Evolutionary conservation across 1,140 invertebrate species (phyloP).

Genomic region (Hirudo medicinalis): DNA sequence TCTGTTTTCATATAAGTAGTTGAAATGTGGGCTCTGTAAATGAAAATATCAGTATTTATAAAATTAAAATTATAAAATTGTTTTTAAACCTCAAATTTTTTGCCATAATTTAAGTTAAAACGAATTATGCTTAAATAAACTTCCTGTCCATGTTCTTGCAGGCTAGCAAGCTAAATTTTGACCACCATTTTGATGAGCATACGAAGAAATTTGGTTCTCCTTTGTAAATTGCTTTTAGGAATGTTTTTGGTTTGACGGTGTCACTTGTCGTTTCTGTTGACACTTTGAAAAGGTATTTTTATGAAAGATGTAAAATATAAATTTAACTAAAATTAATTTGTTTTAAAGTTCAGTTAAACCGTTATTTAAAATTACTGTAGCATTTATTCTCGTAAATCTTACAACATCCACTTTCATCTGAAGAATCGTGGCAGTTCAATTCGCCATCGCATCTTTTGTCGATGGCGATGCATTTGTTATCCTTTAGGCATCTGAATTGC

Average conservation of each 20-base stretch:
- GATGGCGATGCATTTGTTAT: background rate
- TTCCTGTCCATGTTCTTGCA: background rate
- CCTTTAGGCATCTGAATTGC: background rate
- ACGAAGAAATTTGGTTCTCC: background rate
- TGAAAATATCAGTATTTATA: too few relatives aligned
- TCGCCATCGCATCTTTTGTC: constrained; percentile 1
- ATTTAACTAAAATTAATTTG: too few relatives aligned
- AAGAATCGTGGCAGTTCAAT: background rate
- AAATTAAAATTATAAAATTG: too few relatives aligned
- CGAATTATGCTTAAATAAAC: background rate
- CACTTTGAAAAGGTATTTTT: too few relatives aligned
- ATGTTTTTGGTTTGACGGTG: background rate
- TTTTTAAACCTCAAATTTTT: too few relatives aligned
- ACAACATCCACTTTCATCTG: constrained; percentile 4
- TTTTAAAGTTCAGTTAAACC: too few relatives aligned
- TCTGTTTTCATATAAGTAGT: too few relatives aligned
- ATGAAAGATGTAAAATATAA: too few relatives aligned
- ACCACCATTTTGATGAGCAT: background rate
- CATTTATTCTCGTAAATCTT: background rate
- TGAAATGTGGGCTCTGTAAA: too few relatives aligned
- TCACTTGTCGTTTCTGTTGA: too few relatives aligned
- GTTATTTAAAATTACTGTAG: too few relatives aligned
- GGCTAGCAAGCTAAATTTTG: background rate
- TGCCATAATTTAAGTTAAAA: too few relatives aligned
- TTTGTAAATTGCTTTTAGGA: background rate